These are phyloP conservation scores for Tiliacea citrago DNA, from an alignment of 2,888 invertebrate genomes.

Conservation along the genomic window DNA sequence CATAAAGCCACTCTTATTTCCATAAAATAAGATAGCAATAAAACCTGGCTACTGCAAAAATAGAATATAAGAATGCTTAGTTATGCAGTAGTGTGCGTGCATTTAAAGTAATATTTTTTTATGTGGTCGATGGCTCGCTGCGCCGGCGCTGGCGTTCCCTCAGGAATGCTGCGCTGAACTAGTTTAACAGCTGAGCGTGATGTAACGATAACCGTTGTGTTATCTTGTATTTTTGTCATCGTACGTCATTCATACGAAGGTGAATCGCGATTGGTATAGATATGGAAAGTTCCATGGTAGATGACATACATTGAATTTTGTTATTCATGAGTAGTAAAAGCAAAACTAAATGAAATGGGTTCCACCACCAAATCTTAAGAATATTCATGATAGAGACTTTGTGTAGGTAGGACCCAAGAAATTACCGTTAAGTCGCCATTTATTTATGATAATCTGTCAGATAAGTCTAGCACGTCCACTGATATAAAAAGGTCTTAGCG, in stretches of 20 bases:
- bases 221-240: conserved; percentile 74
- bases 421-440: conserved; percentile 8
- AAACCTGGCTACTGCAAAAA: conserved; percentile 36
- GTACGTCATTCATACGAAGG: conserved; percentile 64
- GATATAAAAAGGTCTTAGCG: conserved; percentile 33
- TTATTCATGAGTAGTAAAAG: not conserved
- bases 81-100: conserved; percentile 60
- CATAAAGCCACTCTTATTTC: conserved; percentile 5
- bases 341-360: not conserved
- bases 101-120: conserved; percentile 72
- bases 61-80: conserved; percentile 50
- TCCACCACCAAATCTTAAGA: not conserved
- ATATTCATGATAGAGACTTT: not conserved
- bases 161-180: conserved; percentile 82
- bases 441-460: conserved; percentile 38
- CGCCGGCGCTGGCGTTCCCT: conserved; percentile 81
- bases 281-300: conserved; percentile 34
- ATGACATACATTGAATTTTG: not conserved
- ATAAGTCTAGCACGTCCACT: conserved; percentile 36
- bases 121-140: conserved; percentile 70
- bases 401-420: conserved; percentile 1
- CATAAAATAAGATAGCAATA: conserved; percentile 18
- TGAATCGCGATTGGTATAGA: conserved; percentile 13
- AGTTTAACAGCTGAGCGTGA: conserved; percentile 84
- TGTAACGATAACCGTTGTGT: conserved; percentile 77